These are phyloP conservation scores for Larimichthys polyactis DNA, from an alignment of 2,113 vertebrate genomes.

Conservation along the genomic window DNA sequence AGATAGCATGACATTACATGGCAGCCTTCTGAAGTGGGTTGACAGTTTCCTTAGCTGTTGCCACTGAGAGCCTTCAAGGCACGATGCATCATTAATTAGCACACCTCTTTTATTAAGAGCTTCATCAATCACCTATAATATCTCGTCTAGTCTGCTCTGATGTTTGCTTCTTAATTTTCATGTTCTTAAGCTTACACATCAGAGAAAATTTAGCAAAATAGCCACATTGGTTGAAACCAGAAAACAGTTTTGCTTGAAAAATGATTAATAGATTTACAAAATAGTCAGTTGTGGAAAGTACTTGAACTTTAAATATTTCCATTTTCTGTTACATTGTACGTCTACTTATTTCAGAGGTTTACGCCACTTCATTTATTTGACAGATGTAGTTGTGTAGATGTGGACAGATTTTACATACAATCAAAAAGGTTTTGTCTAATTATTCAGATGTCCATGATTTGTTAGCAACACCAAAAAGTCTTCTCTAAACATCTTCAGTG, in stretches of 20 bases:
- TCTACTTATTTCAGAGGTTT: background rate
- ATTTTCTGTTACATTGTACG: background rate
- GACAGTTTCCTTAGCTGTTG: conserved; percentile 53
- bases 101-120: conserved; percentile 47
- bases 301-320: background rate
- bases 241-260: background rate
- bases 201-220: background rate
- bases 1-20: conserved; percentile 62
- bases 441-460: too few species aligned
- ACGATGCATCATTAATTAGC: conserved; percentile 64
- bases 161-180: conserved; percentile 13
- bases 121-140: conserved; percentile 7
- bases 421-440: too few species aligned
- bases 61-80: conserved; percentile 37
- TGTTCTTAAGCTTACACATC: background rate
- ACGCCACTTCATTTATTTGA: background rate
- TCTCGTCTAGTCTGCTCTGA: conserved; percentile 23
- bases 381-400: background rate
- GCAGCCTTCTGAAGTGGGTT: conserved; percentile 57
- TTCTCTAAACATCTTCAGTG: too few species aligned
- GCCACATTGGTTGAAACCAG: background rate
- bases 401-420: too few species aligned
- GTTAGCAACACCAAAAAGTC: too few species aligned
- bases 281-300: too few species aligned
- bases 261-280: too few species aligned